Evolutionary conservation across 2,888 invertebrate species (phyloP).

Genomic region (Brachyptera risi): DNA sequence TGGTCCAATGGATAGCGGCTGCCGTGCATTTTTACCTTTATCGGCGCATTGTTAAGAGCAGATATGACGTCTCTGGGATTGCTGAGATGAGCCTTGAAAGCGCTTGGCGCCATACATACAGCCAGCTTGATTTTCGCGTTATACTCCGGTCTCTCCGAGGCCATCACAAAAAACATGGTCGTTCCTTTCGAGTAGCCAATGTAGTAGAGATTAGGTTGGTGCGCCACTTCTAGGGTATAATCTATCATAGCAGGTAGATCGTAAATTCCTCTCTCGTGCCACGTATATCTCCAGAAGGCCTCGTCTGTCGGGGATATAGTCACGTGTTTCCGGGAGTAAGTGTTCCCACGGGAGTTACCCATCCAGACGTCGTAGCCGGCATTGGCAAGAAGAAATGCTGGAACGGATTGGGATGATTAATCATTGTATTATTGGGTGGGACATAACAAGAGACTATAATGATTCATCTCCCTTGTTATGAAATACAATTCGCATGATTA

Average conservation of each 20-base stretch:
- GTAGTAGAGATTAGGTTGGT: slow-evolving; percentile 61
- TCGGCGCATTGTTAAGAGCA: too few species aligned
- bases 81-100: slow-evolving; percentile 20
- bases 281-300: slow-evolving; percentile 48
- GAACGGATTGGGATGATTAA: too few species aligned
- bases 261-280: slow-evolving; percentile 73
- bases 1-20: too few species aligned
- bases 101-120: slow-evolving; percentile 32
- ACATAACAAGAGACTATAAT: neutral
- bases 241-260: slow-evolving; percentile 82
- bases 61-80: neutral
- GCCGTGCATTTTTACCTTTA: too few species aligned
- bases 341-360: slow-evolving; percentile 71
- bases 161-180: slow-evolving; percentile 35
- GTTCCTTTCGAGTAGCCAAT: slow-evolving; percentile 70
- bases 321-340: slow-evolving; percentile 66
- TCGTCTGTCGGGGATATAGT: slow-evolving; percentile 46
- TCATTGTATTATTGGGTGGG: neutral
- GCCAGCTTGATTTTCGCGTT: slow-evolving; percentile 31
- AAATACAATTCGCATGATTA: too few species aligned
- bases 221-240: slow-evolving; percentile 56
- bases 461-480: too few species aligned
- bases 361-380: slow-evolving; percentile 75
- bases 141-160: slow-evolving; percentile 34
- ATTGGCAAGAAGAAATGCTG: slow-evolving; percentile 54